A percentile compares a stretch with the other conserved stretches of the same genome.
Conservation (phyloP, 2,113 vertebrate species). For the Leptodactylus fuscus region DNA sequence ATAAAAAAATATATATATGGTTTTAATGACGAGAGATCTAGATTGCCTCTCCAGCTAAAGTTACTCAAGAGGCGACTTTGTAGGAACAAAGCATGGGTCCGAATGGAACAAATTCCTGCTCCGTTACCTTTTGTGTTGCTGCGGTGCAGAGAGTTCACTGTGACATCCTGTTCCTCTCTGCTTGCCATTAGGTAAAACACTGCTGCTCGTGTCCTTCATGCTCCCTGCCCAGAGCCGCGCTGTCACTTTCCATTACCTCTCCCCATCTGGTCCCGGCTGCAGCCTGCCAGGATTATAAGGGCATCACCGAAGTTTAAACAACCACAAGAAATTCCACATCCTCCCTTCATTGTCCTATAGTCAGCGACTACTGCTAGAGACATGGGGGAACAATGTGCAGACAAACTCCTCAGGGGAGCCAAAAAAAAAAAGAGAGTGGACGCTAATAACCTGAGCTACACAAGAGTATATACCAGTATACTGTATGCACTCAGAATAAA, state of each 20-base stretch:
- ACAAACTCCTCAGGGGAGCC: not conserved
- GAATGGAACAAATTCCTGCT: not conserved
- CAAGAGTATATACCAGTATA: too few species aligned
- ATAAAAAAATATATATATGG: too few species aligned
- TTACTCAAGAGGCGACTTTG: not conserved
- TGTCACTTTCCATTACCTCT: constrained; percentile 70
- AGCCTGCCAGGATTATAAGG: constrained; percentile 63
- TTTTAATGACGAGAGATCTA: not conserved
- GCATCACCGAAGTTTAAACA: constrained; percentile 64
- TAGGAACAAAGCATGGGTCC: not conserved
- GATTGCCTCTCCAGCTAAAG: too few species aligned
- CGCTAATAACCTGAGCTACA: too few species aligned
- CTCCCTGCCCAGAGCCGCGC: constrained; percentile 63
- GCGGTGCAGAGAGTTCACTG: too few species aligned
- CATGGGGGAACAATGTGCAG: too few species aligned
- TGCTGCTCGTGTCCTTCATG: constrained; percentile 65
- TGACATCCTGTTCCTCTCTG: constrained; percentile 14
- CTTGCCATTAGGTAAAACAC: constrained; percentile 48
- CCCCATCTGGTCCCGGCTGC: constrained; percentile 62
- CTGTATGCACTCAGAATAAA: too few species aligned
- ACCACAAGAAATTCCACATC: constrained; percentile 40
- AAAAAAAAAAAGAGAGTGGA: not conserved
- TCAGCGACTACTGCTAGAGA: not conserved
- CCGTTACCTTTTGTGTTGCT: not conserved
- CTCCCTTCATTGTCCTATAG: not conserved